A percentile compares a stretch with the other conserved stretches of the same genome.
Conservation (phyloP, 2,797 vertebrate species). For the Pagetopsis macropterus region DNA sequence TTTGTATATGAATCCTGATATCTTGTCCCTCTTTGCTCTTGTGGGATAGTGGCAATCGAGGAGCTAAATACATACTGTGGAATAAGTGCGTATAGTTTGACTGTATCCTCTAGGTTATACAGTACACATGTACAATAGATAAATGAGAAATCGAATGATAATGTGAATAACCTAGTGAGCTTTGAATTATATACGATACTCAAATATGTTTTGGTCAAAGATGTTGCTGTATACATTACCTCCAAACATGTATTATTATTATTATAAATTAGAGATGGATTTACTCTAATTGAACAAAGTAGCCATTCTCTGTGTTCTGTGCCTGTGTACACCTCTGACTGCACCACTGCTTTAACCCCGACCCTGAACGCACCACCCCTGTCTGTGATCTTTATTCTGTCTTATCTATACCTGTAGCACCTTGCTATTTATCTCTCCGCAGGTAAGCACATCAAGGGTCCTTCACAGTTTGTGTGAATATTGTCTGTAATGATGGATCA, state of each 20-base stretch:
- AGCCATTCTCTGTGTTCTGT: conserved; percentile 73
- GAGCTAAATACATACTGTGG: conserved; percentile 9
- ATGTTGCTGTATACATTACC: conserved; percentile 66
- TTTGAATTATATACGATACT: conserved; percentile 54
- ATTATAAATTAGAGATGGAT: conserved; percentile 68
- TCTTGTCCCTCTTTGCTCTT: conserved; percentile 5
- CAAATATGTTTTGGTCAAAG: conserved; percentile 55
- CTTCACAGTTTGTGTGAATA: conserved; percentile 72
- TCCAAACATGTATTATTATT: conserved; percentile 64
- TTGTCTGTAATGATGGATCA: conserved; percentile 71
- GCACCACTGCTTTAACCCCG: conserved; percentile 47
- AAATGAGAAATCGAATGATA: conserved; percentile 24
- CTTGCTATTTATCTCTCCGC: conserved; percentile 66
- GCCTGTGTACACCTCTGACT: conserved; percentile 65
- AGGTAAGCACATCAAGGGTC: conserved; percentile 67
- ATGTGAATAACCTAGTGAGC: conserved; percentile 60
- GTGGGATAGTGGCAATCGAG: neutral
- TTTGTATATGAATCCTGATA: conserved; percentile 25
- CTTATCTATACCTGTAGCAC: conserved; percentile 58
- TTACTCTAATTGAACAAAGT: conserved; percentile 60
- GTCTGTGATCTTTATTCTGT: conserved; percentile 43
- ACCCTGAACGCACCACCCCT: conserved; percentile 26
- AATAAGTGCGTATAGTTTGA: conserved; percentile 38
- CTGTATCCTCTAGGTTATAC: conserved; percentile 20
- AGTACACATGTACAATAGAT: conserved; percentile 29